Percentiles rank a stretch among this genome's conserved stretches.
These are phyloP conservation scores for Anas bernieri DNA, from an alignment of 2,797 vertebrate species.

Conservation along the genomic window DNA sequence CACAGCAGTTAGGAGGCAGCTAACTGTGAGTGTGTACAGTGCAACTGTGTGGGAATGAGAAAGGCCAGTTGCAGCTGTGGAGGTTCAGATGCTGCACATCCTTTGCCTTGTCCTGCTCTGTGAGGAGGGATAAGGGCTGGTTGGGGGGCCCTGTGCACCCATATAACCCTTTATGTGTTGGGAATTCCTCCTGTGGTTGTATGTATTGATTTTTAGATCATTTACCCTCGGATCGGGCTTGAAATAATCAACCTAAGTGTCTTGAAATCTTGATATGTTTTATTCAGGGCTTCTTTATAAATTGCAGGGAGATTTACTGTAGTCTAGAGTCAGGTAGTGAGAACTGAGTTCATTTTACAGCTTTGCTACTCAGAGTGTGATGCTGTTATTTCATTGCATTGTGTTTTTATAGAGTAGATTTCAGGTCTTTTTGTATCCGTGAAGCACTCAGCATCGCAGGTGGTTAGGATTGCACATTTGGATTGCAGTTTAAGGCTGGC, in stretches of 20 bases:
- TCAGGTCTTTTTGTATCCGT: not conserved
- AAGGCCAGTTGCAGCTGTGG: not conserved
- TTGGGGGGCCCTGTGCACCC: not conserved
- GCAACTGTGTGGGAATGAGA: not conserved
- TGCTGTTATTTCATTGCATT: not conserved
- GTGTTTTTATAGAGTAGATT: not conserved
- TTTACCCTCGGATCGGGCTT: not conserved
- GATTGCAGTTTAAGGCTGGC: conserved; percentile 11
- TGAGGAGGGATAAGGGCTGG: not conserved
- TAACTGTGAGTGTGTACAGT: rapidly evolving
- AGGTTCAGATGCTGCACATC: not conserved
- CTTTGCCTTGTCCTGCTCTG: not conserved
- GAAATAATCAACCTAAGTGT: not conserved
- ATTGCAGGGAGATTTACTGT: not conserved
- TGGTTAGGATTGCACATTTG: conserved; percentile 9
- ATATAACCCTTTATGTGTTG: not conserved
- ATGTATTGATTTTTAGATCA: not conserved
- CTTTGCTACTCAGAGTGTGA: not conserved
- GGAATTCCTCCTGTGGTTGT: not conserved
- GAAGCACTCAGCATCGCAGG: not conserved
- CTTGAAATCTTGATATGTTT: not conserved
- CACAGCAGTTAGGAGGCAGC: not conserved
- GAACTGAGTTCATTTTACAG: not conserved
- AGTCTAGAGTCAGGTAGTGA: not conserved
- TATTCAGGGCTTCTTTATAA: not conserved